Conservation (phyloP, 2,797 vertebrate species). For the Leuciscus waleckii region DNA sequence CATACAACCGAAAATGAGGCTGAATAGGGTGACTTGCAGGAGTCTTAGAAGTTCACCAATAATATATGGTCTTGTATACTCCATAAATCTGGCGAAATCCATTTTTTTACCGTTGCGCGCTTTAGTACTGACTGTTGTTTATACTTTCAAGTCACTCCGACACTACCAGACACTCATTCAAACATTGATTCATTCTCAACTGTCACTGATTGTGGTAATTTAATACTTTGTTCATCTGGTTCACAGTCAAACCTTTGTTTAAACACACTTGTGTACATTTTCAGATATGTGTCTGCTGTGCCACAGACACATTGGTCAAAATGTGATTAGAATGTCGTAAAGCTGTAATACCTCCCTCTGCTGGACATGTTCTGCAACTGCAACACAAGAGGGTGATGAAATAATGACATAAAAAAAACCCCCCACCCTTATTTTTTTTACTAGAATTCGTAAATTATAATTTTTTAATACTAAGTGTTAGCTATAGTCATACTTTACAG, state of each 20-base stretch:
- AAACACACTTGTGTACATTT: background rate
- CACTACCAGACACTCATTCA: conserved; percentile 31
- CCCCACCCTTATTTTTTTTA: no score
- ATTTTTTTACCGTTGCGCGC: conserved; percentile 23
- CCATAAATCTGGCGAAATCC: conserved; percentile 12
- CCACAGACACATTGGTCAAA: conserved; percentile 26
- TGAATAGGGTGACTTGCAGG: conserved; percentile 24
- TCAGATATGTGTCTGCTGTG: background rate
- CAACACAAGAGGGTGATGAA: background rate
- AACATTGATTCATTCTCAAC: conserved; percentile 5
- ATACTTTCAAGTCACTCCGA: conserved; percentile 14
- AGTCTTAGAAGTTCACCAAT: conserved; percentile 27
- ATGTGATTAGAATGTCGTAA: background rate
- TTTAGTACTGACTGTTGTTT: conserved; percentile 36
- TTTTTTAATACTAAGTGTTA: background rate
- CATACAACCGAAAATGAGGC: conserved; percentile 30
- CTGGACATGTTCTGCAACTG: conserved; percentile 7
- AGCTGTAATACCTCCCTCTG: conserved; percentile 5
- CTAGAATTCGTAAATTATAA: background rate
- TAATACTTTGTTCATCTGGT: conserved; percentile 25
- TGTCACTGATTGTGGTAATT: conserved; percentile 36
- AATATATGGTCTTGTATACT: conserved; percentile 40
- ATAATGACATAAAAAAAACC: background rate
- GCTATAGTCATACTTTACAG: background rate
- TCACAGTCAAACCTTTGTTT: conserved; percentile 16